Evolutionary conservation across 2,113 vertebrate species (phyloP).

Genomic region (Myanophis thanlyinensis): DNA sequence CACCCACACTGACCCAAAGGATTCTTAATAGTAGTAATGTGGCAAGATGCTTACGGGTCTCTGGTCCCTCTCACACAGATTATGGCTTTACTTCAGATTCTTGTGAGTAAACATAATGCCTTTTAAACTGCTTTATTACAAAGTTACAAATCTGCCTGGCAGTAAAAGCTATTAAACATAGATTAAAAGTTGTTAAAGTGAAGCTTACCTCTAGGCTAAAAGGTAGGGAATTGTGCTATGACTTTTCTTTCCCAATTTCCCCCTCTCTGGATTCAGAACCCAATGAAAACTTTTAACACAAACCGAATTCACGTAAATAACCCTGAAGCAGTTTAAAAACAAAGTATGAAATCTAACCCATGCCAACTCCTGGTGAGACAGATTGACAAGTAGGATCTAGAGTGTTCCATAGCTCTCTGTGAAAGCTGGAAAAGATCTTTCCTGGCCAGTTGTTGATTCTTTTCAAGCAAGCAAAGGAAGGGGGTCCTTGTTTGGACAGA

Average conservation of each 20-base stretch:
- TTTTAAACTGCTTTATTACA: not conserved
- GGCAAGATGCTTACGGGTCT: not conserved
- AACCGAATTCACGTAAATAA: slow-evolving; percentile 47
- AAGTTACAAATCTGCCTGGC: not conserved
- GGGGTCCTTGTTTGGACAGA: slow-evolving; percentile 10
- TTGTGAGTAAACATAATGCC: not conserved
- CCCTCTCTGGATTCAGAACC: not conserved
- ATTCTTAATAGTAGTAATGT: not conserved
- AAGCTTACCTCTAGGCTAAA: not conserved
- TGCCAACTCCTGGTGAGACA: accelerated
- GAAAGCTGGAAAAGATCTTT: not conserved
- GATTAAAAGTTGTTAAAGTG: not conserved
- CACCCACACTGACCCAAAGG: not conserved
- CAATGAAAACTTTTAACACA: not conserved
- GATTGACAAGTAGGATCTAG: not conserved
- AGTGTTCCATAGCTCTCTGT: not conserved
- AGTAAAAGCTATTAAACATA: not conserved
- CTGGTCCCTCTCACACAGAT: not conserved
- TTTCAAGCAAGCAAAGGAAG: not conserved
- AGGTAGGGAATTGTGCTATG: not conserved
- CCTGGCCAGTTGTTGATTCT: accelerated
- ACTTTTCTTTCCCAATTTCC: not conserved
- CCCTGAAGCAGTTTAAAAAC: slow-evolving; percentile 43
- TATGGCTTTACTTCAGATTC: not conserved
- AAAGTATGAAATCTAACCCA: slow-evolving; percentile 11